These are phyloP conservation scores for Caenorhabditis panamensis DNA, from an alignment of 2,888 invertebrate species.

Conservation along the genomic window DNA sequence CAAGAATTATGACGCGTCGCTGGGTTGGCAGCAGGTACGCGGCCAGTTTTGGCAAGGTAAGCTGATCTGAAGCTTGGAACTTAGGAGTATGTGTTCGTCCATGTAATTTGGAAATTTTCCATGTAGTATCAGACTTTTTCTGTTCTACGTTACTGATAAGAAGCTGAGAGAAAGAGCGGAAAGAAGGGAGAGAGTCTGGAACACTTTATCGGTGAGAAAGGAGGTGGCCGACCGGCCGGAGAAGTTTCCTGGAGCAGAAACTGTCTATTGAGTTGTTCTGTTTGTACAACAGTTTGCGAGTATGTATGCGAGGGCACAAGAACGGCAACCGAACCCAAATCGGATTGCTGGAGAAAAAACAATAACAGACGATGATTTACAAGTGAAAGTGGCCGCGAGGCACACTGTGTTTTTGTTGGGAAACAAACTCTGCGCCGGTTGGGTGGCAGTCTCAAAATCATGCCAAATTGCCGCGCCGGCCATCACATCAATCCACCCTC, in stretches of 20 bases:
- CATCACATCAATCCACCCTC: constrained; percentile 50
- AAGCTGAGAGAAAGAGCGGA: constrained; percentile 12
- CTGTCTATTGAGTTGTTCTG: not conserved
- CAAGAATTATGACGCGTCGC: constrained; percentile 55
- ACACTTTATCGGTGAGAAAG: constrained; percentile 36
- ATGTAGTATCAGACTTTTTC: not conserved
- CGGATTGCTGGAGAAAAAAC: constrained; percentile 45
- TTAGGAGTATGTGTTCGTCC: too few species aligned
- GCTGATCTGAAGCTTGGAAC: too few species aligned
- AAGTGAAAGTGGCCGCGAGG: constrained; percentile 51
- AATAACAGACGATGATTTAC: constrained; percentile 43
- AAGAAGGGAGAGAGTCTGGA: not conserved
- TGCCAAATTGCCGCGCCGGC: constrained; percentile 50
- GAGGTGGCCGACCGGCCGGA: not conserved
- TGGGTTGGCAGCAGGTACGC: constrained; percentile 37
- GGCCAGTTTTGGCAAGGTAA: constrained; percentile 3
- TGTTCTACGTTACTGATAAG: constrained; percentile 20
- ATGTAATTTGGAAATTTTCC: too few species aligned
- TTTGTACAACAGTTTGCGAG: too few species aligned
- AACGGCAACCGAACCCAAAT: constrained; percentile 38
- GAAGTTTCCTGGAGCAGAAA: not conserved
- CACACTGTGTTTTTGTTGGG: constrained; percentile 25
- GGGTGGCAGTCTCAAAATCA: constrained; percentile 45
- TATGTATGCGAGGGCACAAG: constrained; percentile 1
- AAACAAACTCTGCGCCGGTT: constrained; percentile 20